A percentile compares a stretch with the other conserved stretches of the same genome.
phyloP scores from a whole-genome alignment of 2,113 vertebrate species.

The Semicossyphus pulcher region DNA sequence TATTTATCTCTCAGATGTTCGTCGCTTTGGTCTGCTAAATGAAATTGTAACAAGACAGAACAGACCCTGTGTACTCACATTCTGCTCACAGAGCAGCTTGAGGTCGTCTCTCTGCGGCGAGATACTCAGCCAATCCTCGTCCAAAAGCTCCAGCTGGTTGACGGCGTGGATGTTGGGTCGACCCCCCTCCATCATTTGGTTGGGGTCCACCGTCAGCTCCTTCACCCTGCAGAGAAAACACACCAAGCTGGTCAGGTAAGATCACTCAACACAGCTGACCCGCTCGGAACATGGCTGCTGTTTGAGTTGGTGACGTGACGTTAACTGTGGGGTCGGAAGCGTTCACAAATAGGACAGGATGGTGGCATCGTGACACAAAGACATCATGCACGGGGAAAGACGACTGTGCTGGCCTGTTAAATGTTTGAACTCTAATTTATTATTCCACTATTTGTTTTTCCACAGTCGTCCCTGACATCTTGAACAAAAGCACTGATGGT shows the following conservation, averaged over 20 bases:
- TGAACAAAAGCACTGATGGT: background rate
- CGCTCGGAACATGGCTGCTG: background rate
- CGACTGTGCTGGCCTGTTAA: background rate
- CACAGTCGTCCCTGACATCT: background rate
- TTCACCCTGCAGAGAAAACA: slow-evolving; percentile 87
- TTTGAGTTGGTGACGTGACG: background rate
- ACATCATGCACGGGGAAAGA: slow-evolving; percentile 50
- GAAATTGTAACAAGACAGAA: background rate
- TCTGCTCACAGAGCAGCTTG: slow-evolving; percentile 98
- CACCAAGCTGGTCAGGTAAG: background rate
- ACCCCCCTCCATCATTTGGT: slow-evolving; percentile 86
- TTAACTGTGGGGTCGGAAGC: background rate
- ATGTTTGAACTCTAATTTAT: background rate
- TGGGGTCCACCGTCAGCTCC: slow-evolving; percentile 93
- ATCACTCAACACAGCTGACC: background rate
- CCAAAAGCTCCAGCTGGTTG: slow-evolving; percentile 92
- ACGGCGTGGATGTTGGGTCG: slow-evolving; percentile 88
- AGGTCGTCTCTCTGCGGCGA: slow-evolving; percentile 98
- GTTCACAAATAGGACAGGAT: slow-evolving; percentile 21
- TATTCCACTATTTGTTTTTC: background rate
- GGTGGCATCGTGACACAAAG: slow-evolving; percentile 30
- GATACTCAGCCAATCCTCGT: slow-evolving; percentile 91
- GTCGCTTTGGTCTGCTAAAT: too few species aligned
- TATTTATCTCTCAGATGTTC: too few species aligned
- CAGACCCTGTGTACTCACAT: slow-evolving; percentile 84